A percentile compares a stretch with the other conserved stretches of the same genome.
These are phyloP conservation scores for Hybos culiciformis DNA, from an alignment of 2,888 invertebrate genomes.

Conservation along the genomic window DNA sequence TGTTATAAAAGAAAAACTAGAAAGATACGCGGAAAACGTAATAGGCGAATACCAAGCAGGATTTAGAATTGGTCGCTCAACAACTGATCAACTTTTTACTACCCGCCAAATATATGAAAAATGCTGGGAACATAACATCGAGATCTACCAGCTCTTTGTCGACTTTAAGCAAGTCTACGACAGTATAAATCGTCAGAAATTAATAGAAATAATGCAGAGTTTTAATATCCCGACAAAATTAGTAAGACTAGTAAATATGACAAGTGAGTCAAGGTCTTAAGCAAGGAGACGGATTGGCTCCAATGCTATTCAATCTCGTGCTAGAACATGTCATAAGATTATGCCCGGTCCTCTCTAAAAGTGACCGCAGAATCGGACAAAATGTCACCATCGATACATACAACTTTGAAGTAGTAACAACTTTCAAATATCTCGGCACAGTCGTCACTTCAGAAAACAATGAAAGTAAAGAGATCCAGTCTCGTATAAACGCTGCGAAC, in stretches of 20 bases:
- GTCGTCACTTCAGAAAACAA: background rate
- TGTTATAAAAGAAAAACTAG: constrained; percentile 2
- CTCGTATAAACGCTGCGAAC: background rate
- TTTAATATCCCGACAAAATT: background rate
- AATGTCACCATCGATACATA: background rate
- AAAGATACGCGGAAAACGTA: background rate
- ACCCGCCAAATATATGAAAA: background rate
- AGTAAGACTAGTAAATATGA: background rate
- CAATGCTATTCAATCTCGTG: too few species aligned
- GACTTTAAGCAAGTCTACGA: constrained; percentile 3
- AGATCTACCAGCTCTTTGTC: constrained; percentile 1
- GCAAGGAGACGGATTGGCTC: too few species aligned
- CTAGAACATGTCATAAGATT: too few species aligned
- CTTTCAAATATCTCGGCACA: background rate
- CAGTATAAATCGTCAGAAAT: background rate
- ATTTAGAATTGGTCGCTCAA: background rate
- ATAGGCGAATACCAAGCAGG: background rate
- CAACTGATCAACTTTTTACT: background rate
- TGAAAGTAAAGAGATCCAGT: background rate
- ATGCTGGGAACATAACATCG: background rate
- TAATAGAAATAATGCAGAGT: background rate
- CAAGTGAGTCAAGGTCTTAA: too few species aligned
- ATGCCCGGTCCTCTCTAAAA: too few species aligned
- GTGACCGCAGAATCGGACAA: background rate
- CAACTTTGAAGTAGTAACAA: background rate